Percentiles rank a stretch among this genome's conserved stretches.
phyloP scores from a whole-genome alignment of 2,888 invertebrate genomes.

The Microplitis manilae region DNA sequence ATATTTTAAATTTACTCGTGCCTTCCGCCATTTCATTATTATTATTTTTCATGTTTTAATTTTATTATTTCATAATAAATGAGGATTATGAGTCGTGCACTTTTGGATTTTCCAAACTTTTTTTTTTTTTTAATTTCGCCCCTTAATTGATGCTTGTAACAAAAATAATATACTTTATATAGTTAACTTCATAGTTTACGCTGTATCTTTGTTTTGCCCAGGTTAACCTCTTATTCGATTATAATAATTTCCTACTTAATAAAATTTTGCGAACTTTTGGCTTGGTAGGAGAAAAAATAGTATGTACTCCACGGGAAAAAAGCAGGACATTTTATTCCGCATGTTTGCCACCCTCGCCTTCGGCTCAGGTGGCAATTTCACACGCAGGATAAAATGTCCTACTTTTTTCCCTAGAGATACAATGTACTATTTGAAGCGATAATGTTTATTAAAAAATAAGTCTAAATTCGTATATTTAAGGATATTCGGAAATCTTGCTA shows the following conservation, averaged over 20 bases:
- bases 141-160: no score
- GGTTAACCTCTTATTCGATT: conserved; percentile 18
- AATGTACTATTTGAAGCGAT: neutral
- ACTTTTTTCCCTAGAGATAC: neutral
- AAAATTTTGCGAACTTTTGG: neutral
- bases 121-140: no score
- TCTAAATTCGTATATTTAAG: no score
- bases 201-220: conserved; percentile 21
- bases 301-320: neutral
- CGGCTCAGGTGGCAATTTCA: neutral
- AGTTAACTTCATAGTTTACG: conserved; percentile 3
- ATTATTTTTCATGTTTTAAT: no score
- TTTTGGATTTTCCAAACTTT: no score
- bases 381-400: neutral
- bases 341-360: neutral
- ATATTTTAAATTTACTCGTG: no score
- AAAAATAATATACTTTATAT: neutral
- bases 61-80: no score
- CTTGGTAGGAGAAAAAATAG: neutral
- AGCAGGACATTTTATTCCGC: neutral
- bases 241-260: neutral
- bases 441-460: no score
- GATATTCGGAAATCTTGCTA: no score
- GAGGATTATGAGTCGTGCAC: no score
- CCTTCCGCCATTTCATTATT: no score